Evolutionary conservation across 2,113 vertebrate genomes (phyloP).

Genomic region (Suricata suricatta): DNA sequence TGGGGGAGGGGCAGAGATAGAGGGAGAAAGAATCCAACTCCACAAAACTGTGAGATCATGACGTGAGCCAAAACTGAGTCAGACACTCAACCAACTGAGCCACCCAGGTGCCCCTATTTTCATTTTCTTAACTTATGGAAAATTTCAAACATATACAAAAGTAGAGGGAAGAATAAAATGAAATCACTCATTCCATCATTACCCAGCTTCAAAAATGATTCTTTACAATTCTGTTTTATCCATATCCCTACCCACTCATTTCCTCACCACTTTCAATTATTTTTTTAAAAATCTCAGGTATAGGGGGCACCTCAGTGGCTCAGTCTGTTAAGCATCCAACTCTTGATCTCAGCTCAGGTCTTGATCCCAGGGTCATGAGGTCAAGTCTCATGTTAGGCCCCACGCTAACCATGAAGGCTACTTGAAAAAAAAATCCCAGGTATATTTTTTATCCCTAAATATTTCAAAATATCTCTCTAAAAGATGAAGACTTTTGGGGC

Average conservation of each 20-base stretch:
- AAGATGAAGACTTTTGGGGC: background rate
- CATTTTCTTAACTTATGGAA: background rate
- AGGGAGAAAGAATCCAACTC: too few species aligned
- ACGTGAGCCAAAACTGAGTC: too few species aligned
- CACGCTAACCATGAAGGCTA: too few species aligned
- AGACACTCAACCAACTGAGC: too few species aligned
- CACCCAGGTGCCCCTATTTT: too few species aligned
- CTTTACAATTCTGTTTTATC: background rate
- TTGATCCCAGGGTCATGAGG: too few species aligned
- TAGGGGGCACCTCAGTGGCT: too few species aligned
- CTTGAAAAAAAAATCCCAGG: background rate
- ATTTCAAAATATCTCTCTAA: slow-evolving; percentile 38
- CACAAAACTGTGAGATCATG: too few species aligned
- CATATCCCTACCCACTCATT: background rate
- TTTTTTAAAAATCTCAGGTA: background rate
- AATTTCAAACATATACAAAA: slow-evolving; percentile 23
- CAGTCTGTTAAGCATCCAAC: too few species aligned
- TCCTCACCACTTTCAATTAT: background rate
- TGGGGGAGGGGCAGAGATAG: too few species aligned
- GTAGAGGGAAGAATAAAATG: slow-evolving; percentile 30
- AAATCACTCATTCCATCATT: background rate
- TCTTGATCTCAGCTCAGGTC: too few species aligned
- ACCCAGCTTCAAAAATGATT: slow-evolving; percentile 25
- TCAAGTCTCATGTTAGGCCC: too few species aligned
- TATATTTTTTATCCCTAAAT: slow-evolving; percentile 30